Base-by-base conservation (phyloP, 2,113 vertebrate species). In the Dicaeum eximium region DNA sequence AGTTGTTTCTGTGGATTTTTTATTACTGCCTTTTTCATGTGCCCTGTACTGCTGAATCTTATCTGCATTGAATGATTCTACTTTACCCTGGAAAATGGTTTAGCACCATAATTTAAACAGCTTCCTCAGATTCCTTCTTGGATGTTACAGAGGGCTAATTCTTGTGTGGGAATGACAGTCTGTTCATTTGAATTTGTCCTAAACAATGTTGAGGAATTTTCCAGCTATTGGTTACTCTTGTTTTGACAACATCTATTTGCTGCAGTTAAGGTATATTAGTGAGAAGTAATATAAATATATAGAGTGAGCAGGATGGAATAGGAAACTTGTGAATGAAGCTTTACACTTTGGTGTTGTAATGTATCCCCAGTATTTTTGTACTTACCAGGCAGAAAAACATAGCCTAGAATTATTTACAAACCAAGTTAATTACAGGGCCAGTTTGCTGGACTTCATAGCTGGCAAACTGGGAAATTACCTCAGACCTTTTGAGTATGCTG, bases 1-100 rank as follows among this genome's bases (percentile, higher is more conserved):
- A 94, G 91, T 95, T 95, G 92, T 96, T 95, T 95, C 91, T 94
- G 88, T 95, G 78, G 61, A 82, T 96, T 91, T 94, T 97, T 97
- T 97, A 80, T 97, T 95, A 66, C 94, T 93, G 94, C 77, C 91
- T 65, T 90, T 89, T 93, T 96, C 74, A 62, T 25, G 23, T 73
- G 62, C 24, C 78, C 44, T 90, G 19, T 86, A 79, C 71, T 70
- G 69, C 86, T 91, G 83, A 93, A 86, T 95, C 54, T 80, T 70
- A 64, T 80, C 67, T 88, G 48, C 73, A 80, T 86, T 16, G 16
- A 84, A 77, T 88, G 91, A 83, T 91, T 86, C 53, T 86, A 48
- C 33, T 56, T 13, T 93, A 58, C 56, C 84, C 73, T 90, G 80
- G 77, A 95, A 95, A 93, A 79, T 28, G 10, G 38, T 79, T 95